These are phyloP conservation scores for Hirundo rustica DNA, from an alignment of 2,797 vertebrate species.

Conservation along the genomic window DNA sequence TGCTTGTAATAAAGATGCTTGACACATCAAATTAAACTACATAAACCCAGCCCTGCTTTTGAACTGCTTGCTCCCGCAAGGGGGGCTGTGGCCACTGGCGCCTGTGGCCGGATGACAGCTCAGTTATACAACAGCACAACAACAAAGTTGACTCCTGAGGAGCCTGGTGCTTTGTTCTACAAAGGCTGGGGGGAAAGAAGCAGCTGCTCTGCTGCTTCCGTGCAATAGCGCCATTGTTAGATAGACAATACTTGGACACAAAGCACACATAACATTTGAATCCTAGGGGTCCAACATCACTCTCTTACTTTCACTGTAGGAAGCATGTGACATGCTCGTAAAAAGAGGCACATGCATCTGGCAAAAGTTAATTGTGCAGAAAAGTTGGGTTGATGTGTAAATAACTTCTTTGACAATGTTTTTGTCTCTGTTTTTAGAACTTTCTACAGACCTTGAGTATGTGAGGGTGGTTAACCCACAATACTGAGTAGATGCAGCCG, in stretches of 20 bases:
- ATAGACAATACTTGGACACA: slow-evolving; percentile 16
- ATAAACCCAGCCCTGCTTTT: background rate
- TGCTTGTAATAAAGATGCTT: background rate
- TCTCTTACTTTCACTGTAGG: slow-evolving; percentile 31
- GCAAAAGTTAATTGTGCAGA: background rate
- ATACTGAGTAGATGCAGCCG: background rate
- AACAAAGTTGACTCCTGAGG: slow-evolving; percentile 44
- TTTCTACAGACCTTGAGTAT: background rate
- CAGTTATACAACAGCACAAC: slow-evolving; percentile 24
- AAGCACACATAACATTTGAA: slow-evolving; percentile 17
- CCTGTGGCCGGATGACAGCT: slow-evolving; percentile 20
- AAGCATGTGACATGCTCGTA: background rate
- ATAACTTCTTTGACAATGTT: background rate
- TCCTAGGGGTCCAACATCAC: background rate
- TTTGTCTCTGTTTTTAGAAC: background rate
- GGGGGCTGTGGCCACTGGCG: background rate
- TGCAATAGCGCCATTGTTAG: slow-evolving; percentile 47
- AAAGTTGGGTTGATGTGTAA: background rate
- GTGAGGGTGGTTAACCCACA: background rate
- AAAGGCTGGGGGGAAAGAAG: slow-evolving; percentile 30
- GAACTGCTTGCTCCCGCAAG: background rate
- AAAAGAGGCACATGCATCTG: background rate
- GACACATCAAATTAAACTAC: slow-evolving; percentile 8
- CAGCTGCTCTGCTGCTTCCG: background rate
- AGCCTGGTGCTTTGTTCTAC: slow-evolving; percentile 53